Conservation (phyloP, 1,140 invertebrate species). For the Sarcophaga peregrina region DNA sequence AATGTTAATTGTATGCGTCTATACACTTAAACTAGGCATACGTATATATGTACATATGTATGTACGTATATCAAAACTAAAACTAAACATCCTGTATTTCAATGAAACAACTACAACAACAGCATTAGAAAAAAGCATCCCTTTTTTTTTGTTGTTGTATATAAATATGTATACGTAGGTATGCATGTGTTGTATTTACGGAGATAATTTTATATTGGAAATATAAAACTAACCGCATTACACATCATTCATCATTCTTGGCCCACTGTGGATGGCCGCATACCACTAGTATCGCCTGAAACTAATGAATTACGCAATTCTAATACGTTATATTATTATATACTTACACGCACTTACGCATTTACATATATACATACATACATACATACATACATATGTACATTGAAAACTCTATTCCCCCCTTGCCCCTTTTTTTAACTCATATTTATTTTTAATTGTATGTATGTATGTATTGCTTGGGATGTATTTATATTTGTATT, state of each 20-base stretch:
- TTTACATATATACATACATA: slow-evolving; percentile 7
- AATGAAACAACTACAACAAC: slow-evolving; percentile 3
- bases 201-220: not conserved
- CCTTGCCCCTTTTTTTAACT: too few relatives aligned
- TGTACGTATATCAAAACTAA: not conserved
- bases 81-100: slow-evolving; percentile 35
- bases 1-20: slow-evolving; percentile 1
- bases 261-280: not conserved
- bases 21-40: not conserved
- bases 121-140: slow-evolving; percentile 14
- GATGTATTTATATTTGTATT: slow-evolving; percentile 6
- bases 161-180: slow-evolving; percentile 45
- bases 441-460: not conserved
- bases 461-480: not conserved
- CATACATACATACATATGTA: slow-evolving; percentile 19
- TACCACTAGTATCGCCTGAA: slow-evolving; percentile 47
- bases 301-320: slow-evolving; percentile 66
- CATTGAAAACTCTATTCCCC: not conserved
- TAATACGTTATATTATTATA: slow-evolving; percentile 58
- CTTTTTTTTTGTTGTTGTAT: not conserved
- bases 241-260: slow-evolving; percentile 63
- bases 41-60: too few relatives aligned
- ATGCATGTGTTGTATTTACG: not conserved
- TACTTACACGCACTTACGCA: not conserved
- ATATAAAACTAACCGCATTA: slow-evolving; percentile 31